phyloP scores from a whole-genome alignment of 2,888 invertebrate species.

The Blera fallax region DNA sequence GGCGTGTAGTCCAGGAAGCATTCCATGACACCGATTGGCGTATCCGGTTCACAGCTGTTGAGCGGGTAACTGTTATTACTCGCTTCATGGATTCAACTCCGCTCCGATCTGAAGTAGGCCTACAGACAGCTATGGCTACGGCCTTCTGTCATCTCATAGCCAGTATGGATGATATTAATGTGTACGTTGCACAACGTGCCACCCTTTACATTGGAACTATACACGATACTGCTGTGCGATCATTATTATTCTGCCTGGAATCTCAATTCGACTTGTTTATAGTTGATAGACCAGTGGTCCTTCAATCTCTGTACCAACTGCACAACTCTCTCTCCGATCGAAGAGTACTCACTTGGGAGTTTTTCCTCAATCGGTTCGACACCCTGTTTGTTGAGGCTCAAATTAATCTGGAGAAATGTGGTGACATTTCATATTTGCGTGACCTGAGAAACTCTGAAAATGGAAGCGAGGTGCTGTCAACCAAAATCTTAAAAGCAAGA shows the following conservation, averaged over 20 bases:
- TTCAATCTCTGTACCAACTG: conserved; percentile 96
- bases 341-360: conserved; percentile 96
- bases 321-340: conserved; percentile 96
- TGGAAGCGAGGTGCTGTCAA: conserved; percentile 91
- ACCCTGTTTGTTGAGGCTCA: conserved; percentile 98
- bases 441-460: conserved; percentile 95
- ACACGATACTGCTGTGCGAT: conserved; percentile 93
- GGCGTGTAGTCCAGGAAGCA: conserved; percentile 96
- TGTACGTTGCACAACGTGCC: conserved; percentile 96
- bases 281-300: conserved; percentile 96
- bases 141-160: conserved; percentile 98
- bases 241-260: conserved; percentile 96
- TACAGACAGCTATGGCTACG: conserved; percentile 97
- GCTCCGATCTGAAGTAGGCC: conserved; percentile 89
- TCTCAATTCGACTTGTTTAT: conserved; percentile 99
- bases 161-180: conserved; percentile 97
- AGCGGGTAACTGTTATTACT: conserved; percentile 95
- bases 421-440: conserved; percentile 91
- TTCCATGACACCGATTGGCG: conserved; percentile 96
- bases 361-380: conserved; percentile 98
- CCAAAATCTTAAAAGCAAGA: conserved; percentile 93
- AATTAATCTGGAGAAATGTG: conserved; percentile 91
- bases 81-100: conserved; percentile 96
- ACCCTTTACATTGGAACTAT: conserved; percentile 96
- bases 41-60: conserved; percentile 96